These are phyloP conservation scores for Anthophora plumipes DNA, from an alignment of 2,888 invertebrate genomes.

Conservation along the genomic window DNA sequence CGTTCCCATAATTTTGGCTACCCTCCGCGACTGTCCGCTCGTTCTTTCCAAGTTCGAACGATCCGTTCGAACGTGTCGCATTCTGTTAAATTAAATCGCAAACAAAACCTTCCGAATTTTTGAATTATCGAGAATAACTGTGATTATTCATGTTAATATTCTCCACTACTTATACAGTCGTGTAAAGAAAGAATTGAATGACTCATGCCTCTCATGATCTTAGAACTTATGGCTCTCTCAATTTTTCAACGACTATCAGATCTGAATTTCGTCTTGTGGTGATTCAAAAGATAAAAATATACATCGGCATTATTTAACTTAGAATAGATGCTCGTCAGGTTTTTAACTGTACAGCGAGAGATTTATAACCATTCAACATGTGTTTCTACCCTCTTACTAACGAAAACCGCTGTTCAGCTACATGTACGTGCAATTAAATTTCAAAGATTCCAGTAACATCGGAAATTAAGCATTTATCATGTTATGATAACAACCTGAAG, in stretches of 20 bases:
- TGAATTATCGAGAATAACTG: too few relatives aligned
- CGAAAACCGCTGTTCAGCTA: slow-evolving; percentile 7
- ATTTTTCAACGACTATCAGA: too few relatives aligned
- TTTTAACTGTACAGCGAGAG: not conserved
- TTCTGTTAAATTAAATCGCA: too few relatives aligned
- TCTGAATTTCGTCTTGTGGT: too few relatives aligned
- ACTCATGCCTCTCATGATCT: too few relatives aligned
- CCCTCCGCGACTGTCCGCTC: slow-evolving; percentile 52
- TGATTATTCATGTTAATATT: too few relatives aligned
- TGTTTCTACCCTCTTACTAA: slow-evolving; percentile 14
- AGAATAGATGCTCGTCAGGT: not conserved
- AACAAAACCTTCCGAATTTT: too few relatives aligned
- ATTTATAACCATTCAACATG: slow-evolving; percentile 13
- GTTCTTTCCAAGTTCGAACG: slow-evolving; percentile 34
- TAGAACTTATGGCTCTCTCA: too few relatives aligned
- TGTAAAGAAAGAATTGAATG: too few relatives aligned
- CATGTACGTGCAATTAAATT: slow-evolving; percentile 7
- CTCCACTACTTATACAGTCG: too few relatives aligned
- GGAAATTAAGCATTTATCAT: slow-evolving; percentile 12
- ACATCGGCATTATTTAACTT: not conserved
- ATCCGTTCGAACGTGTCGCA: slow-evolving; percentile 31
- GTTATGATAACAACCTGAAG: not conserved
- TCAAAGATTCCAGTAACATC: slow-evolving; percentile 22
- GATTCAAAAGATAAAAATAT: not conserved
- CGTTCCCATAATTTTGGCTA: slow-evolving; percentile 72